Percentiles rank a stretch among this genome's conserved stretches.
phyloP scores from a whole-genome alignment of 2,113 vertebrate genomes.

The Oreochromis tanganicae region DNA sequence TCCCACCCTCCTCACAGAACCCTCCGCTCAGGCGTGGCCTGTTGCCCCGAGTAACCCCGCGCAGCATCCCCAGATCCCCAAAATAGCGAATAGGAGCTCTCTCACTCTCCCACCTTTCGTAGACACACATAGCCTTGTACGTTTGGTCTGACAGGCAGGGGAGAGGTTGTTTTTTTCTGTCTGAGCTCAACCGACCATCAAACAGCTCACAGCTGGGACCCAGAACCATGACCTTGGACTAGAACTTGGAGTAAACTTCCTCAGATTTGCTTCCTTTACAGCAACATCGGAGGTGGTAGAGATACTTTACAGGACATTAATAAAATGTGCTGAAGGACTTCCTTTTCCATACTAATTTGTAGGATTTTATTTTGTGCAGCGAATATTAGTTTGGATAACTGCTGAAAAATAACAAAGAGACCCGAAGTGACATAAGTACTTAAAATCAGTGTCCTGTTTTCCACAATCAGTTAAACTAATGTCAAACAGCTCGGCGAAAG shows the following conservation, averaged over 20 bases:
- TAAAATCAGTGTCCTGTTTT: slow-evolving; percentile 35
- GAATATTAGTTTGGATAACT: not conserved
- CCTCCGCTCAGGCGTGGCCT: slow-evolving; percentile 29
- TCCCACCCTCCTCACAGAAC: slow-evolving; percentile 25
- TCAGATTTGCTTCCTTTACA: not conserved
- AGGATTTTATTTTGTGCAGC: not conserved
- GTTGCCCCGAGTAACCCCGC: slow-evolving; percentile 21
- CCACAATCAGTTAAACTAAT: slow-evolving; percentile 49
- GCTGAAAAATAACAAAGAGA: not conserved
- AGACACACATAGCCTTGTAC: slow-evolving; percentile 34
- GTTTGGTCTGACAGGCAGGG: slow-evolving; percentile 38
- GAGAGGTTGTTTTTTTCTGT: slow-evolving; percentile 53
- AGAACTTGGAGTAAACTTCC: slow-evolving; percentile 9
- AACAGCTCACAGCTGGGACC: slow-evolving; percentile 58
- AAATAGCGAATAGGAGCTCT: slow-evolving; percentile 1
- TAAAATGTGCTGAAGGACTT: slow-evolving; percentile 12
- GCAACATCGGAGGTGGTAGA: not conserved
- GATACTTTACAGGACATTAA: not conserved
- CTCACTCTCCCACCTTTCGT: slow-evolving; percentile 14
- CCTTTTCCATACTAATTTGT: not conserved
- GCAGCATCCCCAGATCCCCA: slow-evolving; percentile 40
- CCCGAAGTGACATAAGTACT: not conserved
- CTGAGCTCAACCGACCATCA: slow-evolving; percentile 67
- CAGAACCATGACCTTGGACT: slow-evolving; percentile 34
- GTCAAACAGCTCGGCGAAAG: slow-evolving; percentile 49